Base-by-base conservation (phyloP, 2,888 invertebrate species). In the Miltochrista miniata region DNA sequence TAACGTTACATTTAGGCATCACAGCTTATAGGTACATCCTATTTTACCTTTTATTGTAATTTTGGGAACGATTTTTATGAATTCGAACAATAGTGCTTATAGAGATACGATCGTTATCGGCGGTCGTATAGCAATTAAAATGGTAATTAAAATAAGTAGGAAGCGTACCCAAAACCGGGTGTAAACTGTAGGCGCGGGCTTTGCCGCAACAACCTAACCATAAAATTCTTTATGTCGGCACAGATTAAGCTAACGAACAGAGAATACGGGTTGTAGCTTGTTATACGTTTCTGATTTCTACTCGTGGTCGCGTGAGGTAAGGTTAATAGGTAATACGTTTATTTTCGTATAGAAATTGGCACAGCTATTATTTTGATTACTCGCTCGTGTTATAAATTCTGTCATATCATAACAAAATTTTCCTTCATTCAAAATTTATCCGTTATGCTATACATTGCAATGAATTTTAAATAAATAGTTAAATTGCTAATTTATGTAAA, bases 71-170 rank as follows among this genome's bases (percentile, higher is more conserved):
- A 50, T 43, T 53, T 61, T 54, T 64, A 64, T 70, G 72, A 76
- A 74, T 79, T 71, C 61, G 61, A 81, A 86, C 84, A 87, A 86
- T 85, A 77, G 79, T 77, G 57, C 73, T 74, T 76, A 71, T 70
- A 70, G 71, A 65, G 61, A 59, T 72, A 61, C 54, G 81, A 85
- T 85, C 62, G 72, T 84, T 82, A 87, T 87, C 82, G 68, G 66
- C 61, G 59, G 77, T 71, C 64, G 74, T 78, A 79, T 76, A 78
- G 76, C 74, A 85, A 85, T 88, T 84, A 85, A 83, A 83, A 84
- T 79, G 79, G 74, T 84, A 85, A 90, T 89, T 89, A 85, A 85
- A 83, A 83, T 82, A 83, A 81, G 83, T 83, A 85, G 86, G 84
- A 86, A 88, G 82, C 76, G 75, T 68, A 74, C 76, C 76, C 77